These are phyloP conservation scores for Podarcis siculus DNA, from an alignment of 2,797 vertebrate genomes.

Conservation along the genomic window DNA sequence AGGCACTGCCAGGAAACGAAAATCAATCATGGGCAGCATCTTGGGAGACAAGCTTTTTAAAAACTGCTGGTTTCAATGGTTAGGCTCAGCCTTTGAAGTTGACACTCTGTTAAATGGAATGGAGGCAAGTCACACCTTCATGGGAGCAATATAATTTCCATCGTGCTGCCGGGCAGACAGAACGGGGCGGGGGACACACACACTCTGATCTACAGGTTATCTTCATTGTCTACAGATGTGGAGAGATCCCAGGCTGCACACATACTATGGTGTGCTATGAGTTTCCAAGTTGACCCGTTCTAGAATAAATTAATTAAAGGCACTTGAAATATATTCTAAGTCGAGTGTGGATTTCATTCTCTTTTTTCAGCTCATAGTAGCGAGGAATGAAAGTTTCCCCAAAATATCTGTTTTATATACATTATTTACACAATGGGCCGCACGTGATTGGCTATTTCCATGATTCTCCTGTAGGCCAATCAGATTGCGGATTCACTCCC, in stretches of 20 bases:
- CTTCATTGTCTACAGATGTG: slow-evolving; percentile 47
- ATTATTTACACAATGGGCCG: too few species aligned
- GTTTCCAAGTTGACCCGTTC: background rate
- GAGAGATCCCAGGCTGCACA: background rate
- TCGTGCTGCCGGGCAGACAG: slow-evolving; percentile 60
- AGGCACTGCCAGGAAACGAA: background rate
- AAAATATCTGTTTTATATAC: too few species aligned
- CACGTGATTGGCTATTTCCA: too few species aligned
- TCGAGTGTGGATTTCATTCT: too few species aligned
- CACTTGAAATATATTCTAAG: too few species aligned
- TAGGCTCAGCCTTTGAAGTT: slow-evolving; percentile 68
- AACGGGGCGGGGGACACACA: background rate
- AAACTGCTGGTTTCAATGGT: slow-evolving; percentile 63
- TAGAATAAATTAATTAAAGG: background rate
- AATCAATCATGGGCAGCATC: background rate
- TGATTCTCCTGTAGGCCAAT: too few species aligned
- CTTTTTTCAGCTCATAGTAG: too few species aligned
- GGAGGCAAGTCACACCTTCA: slow-evolving; percentile 76
- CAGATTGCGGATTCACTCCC: too few species aligned
- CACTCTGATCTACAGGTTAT: slow-evolving; percentile 37
- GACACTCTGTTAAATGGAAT: slow-evolving; percentile 69
- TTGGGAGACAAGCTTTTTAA: slow-evolving; percentile 19
- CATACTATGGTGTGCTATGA: too few species aligned
- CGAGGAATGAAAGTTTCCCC: too few species aligned
- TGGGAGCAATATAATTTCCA: slow-evolving; percentile 59